Evolutionary conservation across 2,113 vertebrate species (phyloP), one percentile per base, ranked within the genome.

Genomic region (Strix aluco): DNA sequence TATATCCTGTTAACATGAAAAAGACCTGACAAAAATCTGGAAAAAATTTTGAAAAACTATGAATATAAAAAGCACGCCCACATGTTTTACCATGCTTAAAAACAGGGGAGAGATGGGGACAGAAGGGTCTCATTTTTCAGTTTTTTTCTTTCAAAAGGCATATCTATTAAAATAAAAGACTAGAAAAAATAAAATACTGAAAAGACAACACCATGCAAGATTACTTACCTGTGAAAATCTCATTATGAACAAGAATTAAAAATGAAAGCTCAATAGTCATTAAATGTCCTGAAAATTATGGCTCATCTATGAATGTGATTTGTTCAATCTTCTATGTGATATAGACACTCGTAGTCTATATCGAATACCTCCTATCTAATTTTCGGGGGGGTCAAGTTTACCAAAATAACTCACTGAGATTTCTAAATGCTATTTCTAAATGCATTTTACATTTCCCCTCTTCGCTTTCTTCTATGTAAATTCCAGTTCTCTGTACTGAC

Each of bases 321-420:
- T 61, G 11, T 47, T 82, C n/a, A 36, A 2, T 11, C 3, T 69
- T 57, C 29, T 40, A 5, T 9, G 12, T 44, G 19, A 13, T 75
- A 40, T 6, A 58, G 51, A 51, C 20, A 17, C 6, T 62, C 79
- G 26, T 34, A 61, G 12, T 55, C 22, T 51, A 23, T 52, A 27
- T 10, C 12, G 67, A 55, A 55, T 34, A 42, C 6, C 6, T 63
- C 19, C 11, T 7, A 20, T 40, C 6, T 65, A 47, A 34, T 15
- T 65, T 58, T 36, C 3, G 1, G 6, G 4, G 25, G 4, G 3
- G 1, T 38, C 9, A 25, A 9, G 26, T 27, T 40, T 40, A 29
- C 32, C 5, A 36, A 57, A 46, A 62, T 49, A 55, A 29, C 6
- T 40, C 15, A 36, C 7, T 49, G 44, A 58, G 26, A 51, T 49